phyloP scores from a whole-genome alignment of 2,888 invertebrate species.

The Sinelater perroti region DNA sequence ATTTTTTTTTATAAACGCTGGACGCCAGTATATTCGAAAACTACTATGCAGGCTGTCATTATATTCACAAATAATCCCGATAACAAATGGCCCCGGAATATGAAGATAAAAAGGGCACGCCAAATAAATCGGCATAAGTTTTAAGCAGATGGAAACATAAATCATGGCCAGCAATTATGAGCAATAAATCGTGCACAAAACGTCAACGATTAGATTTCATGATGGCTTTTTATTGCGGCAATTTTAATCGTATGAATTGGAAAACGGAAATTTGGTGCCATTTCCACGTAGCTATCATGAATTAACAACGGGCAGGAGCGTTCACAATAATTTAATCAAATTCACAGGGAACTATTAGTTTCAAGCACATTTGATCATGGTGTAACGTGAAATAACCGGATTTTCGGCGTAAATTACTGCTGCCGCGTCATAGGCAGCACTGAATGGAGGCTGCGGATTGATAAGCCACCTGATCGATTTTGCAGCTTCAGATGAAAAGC shows the following conservation, averaged over 20 bases:
- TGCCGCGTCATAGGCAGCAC: too few relatives aligned
- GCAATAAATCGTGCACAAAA: slow-evolving; percentile 34
- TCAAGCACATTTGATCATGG: slow-evolving; percentile 11
- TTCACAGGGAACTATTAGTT: slow-evolving; percentile 20
- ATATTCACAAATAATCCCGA: not conserved
- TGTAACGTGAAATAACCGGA: slow-evolving; percentile 1
- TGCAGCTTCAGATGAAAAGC: too few relatives aligned
- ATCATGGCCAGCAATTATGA: slow-evolving; percentile 34
- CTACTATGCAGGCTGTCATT: too few relatives aligned
- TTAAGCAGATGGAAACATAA: slow-evolving; percentile 31
- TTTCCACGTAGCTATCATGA: slow-evolving; percentile 29
- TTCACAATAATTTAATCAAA: slow-evolving; percentile 24
- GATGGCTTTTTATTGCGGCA: slow-evolving; percentile 35
- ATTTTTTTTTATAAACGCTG: too few relatives aligned
- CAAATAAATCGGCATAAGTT: slow-evolving; percentile 32
- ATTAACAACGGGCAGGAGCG: slow-evolving; percentile 21
- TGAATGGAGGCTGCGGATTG: not conserved
- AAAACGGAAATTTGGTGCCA: slow-evolving; percentile 34
- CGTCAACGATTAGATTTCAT: slow-evolving; percentile 38
- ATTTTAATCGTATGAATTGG: slow-evolving; percentile 38
- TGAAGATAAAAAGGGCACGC: slow-evolving; percentile 19
- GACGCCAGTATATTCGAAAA: too few relatives aligned
- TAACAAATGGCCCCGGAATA: slow-evolving; percentile 9
- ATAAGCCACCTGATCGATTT: too few relatives aligned
- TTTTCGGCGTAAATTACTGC: not conserved